A percentile compares a stretch with the other conserved stretches of the same genome.
Conservation (phyloP, 2,888 invertebrate genomes). For the Meganola albula region DNA sequence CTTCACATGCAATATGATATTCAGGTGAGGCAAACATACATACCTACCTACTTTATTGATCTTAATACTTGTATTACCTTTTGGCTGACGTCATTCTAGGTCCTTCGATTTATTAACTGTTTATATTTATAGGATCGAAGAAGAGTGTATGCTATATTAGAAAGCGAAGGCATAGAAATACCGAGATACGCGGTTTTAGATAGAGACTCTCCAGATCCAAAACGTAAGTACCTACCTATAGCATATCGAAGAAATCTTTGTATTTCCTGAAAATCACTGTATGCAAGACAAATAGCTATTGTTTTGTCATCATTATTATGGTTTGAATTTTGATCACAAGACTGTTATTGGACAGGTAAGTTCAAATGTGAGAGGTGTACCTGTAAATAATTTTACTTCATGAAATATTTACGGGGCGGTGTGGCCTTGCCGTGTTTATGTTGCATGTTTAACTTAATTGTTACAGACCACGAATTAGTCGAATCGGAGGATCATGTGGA, state of each 20-base stretch:
- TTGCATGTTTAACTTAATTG: too few species aligned
- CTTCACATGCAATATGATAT: conserved; percentile 99
- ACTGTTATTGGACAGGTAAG: too few species aligned
- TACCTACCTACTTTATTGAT: neutral
- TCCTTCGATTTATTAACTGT: conserved; percentile 12
- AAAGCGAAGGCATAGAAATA: conserved; percentile 96
- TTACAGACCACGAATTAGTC: conserved; percentile 89
- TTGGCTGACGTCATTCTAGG: conserved; percentile 11
- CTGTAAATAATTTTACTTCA: too few species aligned
- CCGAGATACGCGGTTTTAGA: conserved; percentile 98
- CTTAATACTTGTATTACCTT: neutral
- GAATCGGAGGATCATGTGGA: conserved; percentile 99
- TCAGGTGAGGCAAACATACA: conserved; percentile 79
- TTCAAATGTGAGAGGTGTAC: too few species aligned
- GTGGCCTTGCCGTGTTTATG: too few species aligned
- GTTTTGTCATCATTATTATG: too few species aligned
- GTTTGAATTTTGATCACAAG: too few species aligned
- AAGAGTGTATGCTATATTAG: conserved; percentile 95
- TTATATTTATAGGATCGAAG: conserved; percentile 83
- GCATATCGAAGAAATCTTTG: neutral
- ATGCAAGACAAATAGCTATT: neutral
- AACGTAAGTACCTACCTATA: conserved; percentile 79
- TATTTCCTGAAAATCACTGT: neutral
- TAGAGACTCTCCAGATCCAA: conserved; percentile 93
- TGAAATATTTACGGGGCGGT: too few species aligned